phyloP scores from a whole-genome alignment of 2,888 invertebrate genomes.

The Pantelozetes paolii region DNA sequence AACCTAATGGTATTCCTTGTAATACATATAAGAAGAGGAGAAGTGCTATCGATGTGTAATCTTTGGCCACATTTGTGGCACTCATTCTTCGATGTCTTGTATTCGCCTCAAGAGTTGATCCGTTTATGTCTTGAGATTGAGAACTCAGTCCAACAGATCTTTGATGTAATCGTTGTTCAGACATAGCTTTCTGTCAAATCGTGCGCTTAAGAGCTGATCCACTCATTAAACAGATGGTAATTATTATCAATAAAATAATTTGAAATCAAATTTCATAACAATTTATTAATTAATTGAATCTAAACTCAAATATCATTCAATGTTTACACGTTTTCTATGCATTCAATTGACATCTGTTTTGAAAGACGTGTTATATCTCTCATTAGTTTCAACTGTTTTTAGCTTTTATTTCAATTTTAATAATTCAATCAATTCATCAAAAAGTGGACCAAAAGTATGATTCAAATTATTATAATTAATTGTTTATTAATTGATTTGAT shows the following conservation, averaged over 20 bases:
- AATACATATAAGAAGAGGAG: slow-evolving; percentile 81
- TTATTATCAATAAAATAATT: no score
- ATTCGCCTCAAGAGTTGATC: background rate
- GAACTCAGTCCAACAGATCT: background rate
- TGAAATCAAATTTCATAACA: no score
- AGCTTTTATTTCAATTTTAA: no score
- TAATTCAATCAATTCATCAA: no score
- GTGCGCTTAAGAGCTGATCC: background rate
- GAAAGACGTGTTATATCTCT: slow-evolving; percentile 4
- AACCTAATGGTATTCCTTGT: slow-evolving; percentile 86
- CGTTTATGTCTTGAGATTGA: slow-evolving; percentile 2
- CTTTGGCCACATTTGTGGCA: slow-evolving; percentile 43
- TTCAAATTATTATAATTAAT: no score
- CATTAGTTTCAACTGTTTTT: background rate
- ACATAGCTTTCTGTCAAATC: background rate
- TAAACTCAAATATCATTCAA: no score
- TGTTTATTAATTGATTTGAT: no score
- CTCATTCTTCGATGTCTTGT: background rate
- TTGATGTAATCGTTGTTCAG: background rate
- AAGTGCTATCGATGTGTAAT: slow-evolving; percentile 68
- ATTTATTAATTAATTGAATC: no score
- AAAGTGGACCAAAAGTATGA: no score
- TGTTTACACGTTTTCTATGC: background rate
- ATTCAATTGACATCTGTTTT: background rate
- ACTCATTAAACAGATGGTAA: no score